Evolutionary conservation across 2,888 invertebrate species (phyloP).

Genomic region (Yponomeuta sedellus): DNA sequence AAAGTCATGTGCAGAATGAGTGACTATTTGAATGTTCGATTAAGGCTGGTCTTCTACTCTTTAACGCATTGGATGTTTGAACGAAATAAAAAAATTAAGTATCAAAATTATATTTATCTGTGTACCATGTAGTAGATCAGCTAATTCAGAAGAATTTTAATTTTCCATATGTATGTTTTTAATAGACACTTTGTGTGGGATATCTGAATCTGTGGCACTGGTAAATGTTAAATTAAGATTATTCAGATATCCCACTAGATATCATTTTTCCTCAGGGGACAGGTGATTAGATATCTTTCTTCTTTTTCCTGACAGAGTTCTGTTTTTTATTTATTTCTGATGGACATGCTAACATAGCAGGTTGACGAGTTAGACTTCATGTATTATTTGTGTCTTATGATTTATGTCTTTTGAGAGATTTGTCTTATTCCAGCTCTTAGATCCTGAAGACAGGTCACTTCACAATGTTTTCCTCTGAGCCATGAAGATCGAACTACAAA

Average conservation of each 20-base stretch:
- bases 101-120: slow-evolving; percentile 28
- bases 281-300: neutral
- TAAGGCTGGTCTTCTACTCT: slow-evolving; percentile 58
- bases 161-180: slow-evolving; percentile 10
- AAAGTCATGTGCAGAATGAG: slow-evolving; percentile 50
- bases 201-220: neutral
- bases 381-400: too few species aligned
- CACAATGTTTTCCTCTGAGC: too few species aligned
- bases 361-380: too few species aligned
- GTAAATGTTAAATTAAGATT: neutral
- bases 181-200: neutral
- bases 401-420: too few species aligned
- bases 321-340: neutral
- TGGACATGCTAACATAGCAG: too few species aligned
- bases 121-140: slow-evolving; percentile 47
- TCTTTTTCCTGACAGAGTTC: neutral
- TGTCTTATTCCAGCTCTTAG: too few species aligned
- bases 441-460: too few species aligned
- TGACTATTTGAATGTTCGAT: slow-evolving; percentile 73
- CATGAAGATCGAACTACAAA: too few species aligned
- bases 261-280: neutral
- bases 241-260: neutral
- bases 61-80: slow-evolving; percentile 7
- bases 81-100: slow-evolving; percentile 18
- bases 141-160: slow-evolving; percentile 34